A percentile compares a stretch with the other conserved stretches of the same genome.
These are phyloP conservation scores for Megalonaias nervosa DNA, from an alignment of 1,140 invertebrate species.

Conservation along the genomic window DNA sequence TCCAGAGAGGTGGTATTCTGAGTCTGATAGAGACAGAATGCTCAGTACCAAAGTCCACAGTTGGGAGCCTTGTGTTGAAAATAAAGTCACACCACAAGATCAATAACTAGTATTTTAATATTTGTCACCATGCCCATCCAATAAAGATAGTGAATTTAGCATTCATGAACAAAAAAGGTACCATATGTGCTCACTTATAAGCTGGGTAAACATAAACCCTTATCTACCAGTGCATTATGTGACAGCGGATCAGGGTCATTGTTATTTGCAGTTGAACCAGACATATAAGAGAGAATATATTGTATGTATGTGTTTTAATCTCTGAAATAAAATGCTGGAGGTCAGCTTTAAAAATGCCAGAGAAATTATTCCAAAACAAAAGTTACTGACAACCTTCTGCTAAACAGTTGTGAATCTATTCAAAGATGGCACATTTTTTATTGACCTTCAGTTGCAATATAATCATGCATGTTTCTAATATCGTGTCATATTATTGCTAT, in stretches of 20 bases:
- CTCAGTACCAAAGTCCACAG: conserved; percentile 69
- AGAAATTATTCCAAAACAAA: not conserved
- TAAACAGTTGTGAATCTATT: not conserved
- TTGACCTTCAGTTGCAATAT: not conserved
- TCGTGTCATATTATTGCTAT: too few species aligned
- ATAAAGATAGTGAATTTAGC: not conserved
- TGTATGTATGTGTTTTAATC: too few species aligned
- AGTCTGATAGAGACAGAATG: conserved; percentile 96
- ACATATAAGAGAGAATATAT: too few species aligned
- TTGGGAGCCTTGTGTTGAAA: conserved; percentile 31
- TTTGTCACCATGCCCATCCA: not conserved
- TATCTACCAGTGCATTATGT: too few species aligned
- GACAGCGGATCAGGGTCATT: too few species aligned
- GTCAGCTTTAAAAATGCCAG: not conserved
- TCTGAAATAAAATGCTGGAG: not conserved
- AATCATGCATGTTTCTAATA: not conserved
- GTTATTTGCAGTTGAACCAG: too few species aligned
- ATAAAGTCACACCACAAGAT: conserved; percentile 46
- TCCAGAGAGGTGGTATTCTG: conserved; percentile 86
- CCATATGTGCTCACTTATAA: too few species aligned
- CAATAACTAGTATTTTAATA: conserved; percentile 48
- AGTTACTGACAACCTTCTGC: not conserved
- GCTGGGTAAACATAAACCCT: too few species aligned
- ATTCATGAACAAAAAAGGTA: not conserved
- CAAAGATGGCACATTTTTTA: not conserved